These are phyloP conservation scores for Neuroterus valhalla DNA, from an alignment of 1,140 invertebrate species.

Conservation along the genomic window DNA sequence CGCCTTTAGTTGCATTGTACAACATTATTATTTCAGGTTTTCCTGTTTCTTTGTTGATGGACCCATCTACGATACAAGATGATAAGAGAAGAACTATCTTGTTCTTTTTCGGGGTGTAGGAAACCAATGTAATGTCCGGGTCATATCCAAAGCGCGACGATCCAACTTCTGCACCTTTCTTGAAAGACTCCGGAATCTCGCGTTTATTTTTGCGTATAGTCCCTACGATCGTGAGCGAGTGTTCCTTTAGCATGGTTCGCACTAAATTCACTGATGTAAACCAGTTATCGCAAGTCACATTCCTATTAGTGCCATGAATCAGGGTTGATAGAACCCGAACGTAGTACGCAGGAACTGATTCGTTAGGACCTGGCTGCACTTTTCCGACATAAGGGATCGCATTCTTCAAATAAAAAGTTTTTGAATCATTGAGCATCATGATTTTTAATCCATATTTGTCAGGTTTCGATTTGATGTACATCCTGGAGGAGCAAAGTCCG, in stretches of 20 bases:
- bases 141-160: conserved; percentile 31
- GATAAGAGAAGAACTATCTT: conserved; percentile 35
- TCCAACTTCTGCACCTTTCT: not conserved
- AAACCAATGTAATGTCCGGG: conserved; percentile 14
- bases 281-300: conserved; percentile 61
- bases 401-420: conserved; percentile 59
- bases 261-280: conserved; percentile 57
- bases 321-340: conserved; percentile 33
- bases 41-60: not conserved
- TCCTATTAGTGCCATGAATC: conserved; percentile 53
- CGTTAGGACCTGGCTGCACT: conserved; percentile 36
- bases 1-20: conserved; percentile 60
- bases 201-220: conserved; percentile 60
- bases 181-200: conserved; percentile 49
- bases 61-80: not conserved
- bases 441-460: conserved; percentile 73
- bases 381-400: conserved; percentile 63
- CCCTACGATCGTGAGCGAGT: conserved; percentile 55
- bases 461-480: conserved; percentile 72
- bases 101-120: conserved; percentile 32
- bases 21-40: conserved; percentile 36
- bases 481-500: conserved; percentile 63
- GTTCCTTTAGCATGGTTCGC: conserved; percentile 45
- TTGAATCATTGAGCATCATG: conserved; percentile 56
- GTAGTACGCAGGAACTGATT: conserved; percentile 28